These are phyloP conservation scores for Neogobius melanostomus DNA, from an alignment of 2,113 vertebrate genomes.

Conservation along the genomic window DNA sequence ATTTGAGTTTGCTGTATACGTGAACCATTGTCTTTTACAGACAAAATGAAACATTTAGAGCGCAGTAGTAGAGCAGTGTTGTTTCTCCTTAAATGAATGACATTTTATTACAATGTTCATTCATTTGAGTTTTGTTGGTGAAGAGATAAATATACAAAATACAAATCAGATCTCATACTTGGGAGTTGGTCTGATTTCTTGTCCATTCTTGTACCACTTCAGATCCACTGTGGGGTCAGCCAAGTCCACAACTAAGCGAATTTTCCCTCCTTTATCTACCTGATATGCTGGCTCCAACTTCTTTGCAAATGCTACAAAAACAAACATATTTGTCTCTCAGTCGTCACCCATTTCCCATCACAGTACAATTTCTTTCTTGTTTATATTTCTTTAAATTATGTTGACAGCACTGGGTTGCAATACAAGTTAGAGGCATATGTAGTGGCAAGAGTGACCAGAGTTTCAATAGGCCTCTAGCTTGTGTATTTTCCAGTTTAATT, in stretches of 20 bases:
- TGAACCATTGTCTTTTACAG: constrained; percentile 59
- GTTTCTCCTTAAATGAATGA: constrained; percentile 53
- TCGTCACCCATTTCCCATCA: too few species aligned
- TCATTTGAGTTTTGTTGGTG: constrained; percentile 50
- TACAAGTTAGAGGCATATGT: too few species aligned
- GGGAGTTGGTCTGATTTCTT: constrained; percentile 92
- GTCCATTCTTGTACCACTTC: constrained; percentile 99
- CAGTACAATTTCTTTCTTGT: too few species aligned
- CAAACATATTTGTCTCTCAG: too few species aligned
- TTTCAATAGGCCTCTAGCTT: too few species aligned
- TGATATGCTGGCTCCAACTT: constrained; percentile 95
- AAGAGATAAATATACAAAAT: constrained; percentile 5
- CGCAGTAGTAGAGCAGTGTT: constrained; percentile 10
- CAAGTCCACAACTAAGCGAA: constrained; percentile 91
- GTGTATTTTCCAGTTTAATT: too few species aligned
- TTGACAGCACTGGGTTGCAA: too few species aligned
- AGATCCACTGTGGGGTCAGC: constrained; percentile 96
- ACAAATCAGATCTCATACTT: constrained; percentile 82
- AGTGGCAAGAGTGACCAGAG: too few species aligned
- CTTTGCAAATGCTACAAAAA: constrained; percentile 88
- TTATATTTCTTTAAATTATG: too few species aligned
- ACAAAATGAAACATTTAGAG: constrained; percentile 40
- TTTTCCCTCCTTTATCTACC: constrained; percentile 92
- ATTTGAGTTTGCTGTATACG: constrained; percentile 3
- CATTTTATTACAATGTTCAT: constrained; percentile 52